Percentiles rank a stretch among this genome's conserved stretches.
Conservation (phyloP, 2,113 vertebrate species). For the Tyrannus savana region DNA sequence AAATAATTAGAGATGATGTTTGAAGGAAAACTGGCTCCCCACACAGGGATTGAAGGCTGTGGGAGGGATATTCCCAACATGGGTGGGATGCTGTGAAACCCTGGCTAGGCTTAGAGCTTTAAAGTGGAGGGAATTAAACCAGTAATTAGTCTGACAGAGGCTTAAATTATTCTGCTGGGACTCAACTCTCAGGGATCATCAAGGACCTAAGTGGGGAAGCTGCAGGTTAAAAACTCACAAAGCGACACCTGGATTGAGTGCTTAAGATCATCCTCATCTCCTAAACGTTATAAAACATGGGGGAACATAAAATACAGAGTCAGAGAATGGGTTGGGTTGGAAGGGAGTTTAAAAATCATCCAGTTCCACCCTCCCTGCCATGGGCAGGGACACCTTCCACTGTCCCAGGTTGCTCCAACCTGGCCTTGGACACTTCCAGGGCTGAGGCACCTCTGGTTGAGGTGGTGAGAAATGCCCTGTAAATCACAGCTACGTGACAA, state of each 20-base stretch:
- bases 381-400: background rate
- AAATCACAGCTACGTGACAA: background rate
- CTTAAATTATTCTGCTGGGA: background rate
- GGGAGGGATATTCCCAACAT: background rate
- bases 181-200: too few relatives aligned
- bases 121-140: background rate
- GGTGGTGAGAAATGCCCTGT: background rate
- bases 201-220: background rate
- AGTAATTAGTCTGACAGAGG: background rate
- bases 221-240: background rate
- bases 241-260: background rate
- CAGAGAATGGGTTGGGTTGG: background rate
- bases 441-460: background rate
- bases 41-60: background rate
- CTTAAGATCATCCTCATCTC: background rate
- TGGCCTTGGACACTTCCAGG: too few relatives aligned
- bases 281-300: background rate
- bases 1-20: background rate
- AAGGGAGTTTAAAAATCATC: background rate
- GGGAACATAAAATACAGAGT: background rate
- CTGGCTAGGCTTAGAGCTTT: background rate
- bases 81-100: constrained; percentile 28
- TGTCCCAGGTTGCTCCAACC: too few relatives aligned
- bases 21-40: background rate
- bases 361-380: rapidly evolving